Evolutionary conservation across 2,888 invertebrate species (phyloP).

Genomic region (Mylabris sibirica): DNA sequence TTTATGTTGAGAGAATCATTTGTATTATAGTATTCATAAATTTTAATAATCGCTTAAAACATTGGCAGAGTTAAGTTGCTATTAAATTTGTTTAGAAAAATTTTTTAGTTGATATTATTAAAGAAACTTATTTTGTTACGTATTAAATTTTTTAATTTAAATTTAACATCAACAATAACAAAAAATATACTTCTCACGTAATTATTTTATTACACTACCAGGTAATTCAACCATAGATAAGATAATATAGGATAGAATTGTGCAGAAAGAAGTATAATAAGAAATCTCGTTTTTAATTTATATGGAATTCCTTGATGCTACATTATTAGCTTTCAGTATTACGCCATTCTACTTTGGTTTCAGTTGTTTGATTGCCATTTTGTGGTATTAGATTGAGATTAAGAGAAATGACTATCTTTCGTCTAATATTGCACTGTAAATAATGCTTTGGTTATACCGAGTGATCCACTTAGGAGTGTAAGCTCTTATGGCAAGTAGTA

Average conservation of each 20-base stretch:
- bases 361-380: neutral
- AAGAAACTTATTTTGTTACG: neutral
- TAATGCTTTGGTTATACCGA: too few species aligned
- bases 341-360: neutral
- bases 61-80: neutral
- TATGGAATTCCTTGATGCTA: neutral
- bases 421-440: neutral
- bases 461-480: too few species aligned
- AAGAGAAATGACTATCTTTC: neutral
- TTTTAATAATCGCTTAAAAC: neutral
- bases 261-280: neutral
- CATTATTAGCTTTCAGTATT: neutral
- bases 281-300: neutral
- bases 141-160: neutral
- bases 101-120: neutral
- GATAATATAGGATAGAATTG: neutral
- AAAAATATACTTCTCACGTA: neutral
- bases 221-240: neutral
- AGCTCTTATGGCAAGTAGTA: too few species aligned
- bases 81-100: neutral
- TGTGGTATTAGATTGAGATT: neutral
- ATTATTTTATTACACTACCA: neutral
- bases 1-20: neutral
- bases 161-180: too few species aligned
- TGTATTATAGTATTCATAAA: neutral